Evolutionary conservation across 2,888 invertebrate species (phyloP).

Genomic region (Diloba caeruleocephala): DNA sequence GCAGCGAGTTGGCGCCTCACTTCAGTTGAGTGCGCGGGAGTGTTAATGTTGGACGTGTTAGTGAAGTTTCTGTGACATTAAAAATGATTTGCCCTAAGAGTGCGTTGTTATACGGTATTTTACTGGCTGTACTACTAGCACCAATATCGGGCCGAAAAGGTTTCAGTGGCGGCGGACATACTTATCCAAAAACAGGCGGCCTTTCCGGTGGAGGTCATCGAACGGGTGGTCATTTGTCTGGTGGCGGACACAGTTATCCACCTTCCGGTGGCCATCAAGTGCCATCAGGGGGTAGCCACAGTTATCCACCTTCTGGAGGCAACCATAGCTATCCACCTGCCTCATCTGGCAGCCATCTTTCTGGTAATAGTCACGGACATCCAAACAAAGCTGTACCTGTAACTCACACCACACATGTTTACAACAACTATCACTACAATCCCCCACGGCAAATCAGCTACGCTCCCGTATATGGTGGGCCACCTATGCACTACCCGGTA

Average conservation of each 20-base stretch:
- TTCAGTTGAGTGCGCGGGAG: constrained; percentile 66
- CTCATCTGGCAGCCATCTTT: constrained; percentile 26
- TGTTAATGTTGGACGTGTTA: constrained; percentile 47
- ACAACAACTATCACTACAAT: constrained; percentile 77
- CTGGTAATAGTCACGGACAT: constrained; percentile 39
- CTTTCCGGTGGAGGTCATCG: constrained; percentile 48
- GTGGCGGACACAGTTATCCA: constrained; percentile 38
- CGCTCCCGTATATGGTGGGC: constrained; percentile 68
- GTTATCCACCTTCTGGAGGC: constrained; percentile 17
- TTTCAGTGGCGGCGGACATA: constrained; percentile 61
- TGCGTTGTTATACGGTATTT: constrained; percentile 67
- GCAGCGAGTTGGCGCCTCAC: constrained; percentile 13
- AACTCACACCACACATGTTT: constrained; percentile 64
- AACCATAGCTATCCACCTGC: constrained; percentile 7
- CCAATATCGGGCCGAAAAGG: constrained; percentile 61
- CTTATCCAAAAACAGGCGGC: too few species aligned
- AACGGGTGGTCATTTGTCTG: too few species aligned
- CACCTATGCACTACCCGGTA: constrained; percentile 73
- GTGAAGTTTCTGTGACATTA: constrained; percentile 45
- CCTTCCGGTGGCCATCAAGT: constrained; percentile 16
- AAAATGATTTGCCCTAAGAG: constrained; percentile 65
- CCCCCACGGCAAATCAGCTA: constrained; percentile 80
- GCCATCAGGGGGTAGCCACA: too few species aligned
- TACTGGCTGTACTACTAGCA: constrained; percentile 58
- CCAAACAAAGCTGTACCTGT: constrained; percentile 46